Percentiles rank a stretch among this genome's conserved stretches.
phyloP scores from a whole-genome alignment of 1,140 invertebrate species.

The Panulirus ornatus region DNA sequence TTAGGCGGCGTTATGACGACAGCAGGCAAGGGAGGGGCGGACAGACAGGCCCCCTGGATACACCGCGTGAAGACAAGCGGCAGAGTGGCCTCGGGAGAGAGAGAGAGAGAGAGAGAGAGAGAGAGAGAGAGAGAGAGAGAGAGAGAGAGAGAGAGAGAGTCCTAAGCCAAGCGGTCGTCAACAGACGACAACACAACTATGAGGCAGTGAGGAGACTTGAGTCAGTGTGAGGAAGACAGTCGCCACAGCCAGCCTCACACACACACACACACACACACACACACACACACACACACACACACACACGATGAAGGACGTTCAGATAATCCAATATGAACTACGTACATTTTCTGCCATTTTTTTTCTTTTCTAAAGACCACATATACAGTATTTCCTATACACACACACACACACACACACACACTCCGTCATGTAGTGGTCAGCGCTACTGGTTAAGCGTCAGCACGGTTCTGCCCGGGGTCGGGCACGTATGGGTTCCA shows the following conservation, averaged over 20 bases:
- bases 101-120: background rate
- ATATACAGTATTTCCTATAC: no score
- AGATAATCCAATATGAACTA: no score
- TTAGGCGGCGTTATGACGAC: no score
- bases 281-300: background rate
- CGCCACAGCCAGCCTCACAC: background rate
- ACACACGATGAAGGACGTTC: background rate
- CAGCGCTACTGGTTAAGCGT: no score
- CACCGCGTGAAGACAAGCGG: no score
- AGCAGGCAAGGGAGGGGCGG: no score
- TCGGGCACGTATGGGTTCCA: background rate
- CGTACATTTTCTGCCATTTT: background rate
- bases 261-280: slow-evolving; percentile 1
- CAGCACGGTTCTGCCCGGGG: background rate
- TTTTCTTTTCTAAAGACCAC: no score
- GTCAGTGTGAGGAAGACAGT: background rate
- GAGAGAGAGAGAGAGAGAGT: background rate
- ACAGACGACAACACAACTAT: no score
- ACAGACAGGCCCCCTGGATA: no score
- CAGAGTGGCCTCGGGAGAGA: background rate
- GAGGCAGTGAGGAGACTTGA: background rate
- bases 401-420: no score
- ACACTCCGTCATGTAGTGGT: no score
- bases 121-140: background rate
- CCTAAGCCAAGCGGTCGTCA: no score